Conservation (phyloP, 2,888 invertebrate species). For the Ormyrus nitidulus region DNA sequence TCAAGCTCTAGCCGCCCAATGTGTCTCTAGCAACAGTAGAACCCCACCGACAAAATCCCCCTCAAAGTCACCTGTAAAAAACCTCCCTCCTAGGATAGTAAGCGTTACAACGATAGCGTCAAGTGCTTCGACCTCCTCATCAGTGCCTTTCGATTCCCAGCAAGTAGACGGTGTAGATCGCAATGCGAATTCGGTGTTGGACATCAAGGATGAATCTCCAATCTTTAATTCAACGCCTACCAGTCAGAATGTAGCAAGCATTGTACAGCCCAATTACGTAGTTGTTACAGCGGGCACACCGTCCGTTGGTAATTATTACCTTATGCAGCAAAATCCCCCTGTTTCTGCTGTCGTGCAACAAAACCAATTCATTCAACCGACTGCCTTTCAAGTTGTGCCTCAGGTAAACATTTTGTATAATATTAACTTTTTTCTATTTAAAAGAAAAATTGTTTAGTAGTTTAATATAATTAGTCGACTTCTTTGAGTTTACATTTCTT, state of each 20-base stretch:
- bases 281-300: conserved; percentile 60
- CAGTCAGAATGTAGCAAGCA: not conserved
- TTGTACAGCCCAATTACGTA: conserved; percentile 62
- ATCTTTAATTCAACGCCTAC: conserved; percentile 60
- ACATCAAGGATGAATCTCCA: conserved; percentile 71
- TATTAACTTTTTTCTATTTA: not conserved
- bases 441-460: not conserved
- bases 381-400: conserved; percentile 50
- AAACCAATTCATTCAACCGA: conserved; percentile 56
- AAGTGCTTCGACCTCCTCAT: not conserved
- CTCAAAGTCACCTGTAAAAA: not conserved
- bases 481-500: too few relatives aligned
- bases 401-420: conserved; percentile 25
- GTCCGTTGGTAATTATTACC: conserved; percentile 64
- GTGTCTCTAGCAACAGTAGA: not conserved
- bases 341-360: conserved; percentile 57
- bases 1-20: not conserved
- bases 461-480: too few relatives aligned
- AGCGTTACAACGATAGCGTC: not conserved
- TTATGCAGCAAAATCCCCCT: conserved; percentile 62
- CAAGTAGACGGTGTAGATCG: conserved; percentile 61
- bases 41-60: not conserved
- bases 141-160: conserved; percentile 32
- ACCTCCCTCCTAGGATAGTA: not conserved
- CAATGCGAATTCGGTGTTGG: conserved; percentile 69